Base-by-base conservation (phyloP, 2,888 invertebrate species). In the Panorpa germanica region DNA sequence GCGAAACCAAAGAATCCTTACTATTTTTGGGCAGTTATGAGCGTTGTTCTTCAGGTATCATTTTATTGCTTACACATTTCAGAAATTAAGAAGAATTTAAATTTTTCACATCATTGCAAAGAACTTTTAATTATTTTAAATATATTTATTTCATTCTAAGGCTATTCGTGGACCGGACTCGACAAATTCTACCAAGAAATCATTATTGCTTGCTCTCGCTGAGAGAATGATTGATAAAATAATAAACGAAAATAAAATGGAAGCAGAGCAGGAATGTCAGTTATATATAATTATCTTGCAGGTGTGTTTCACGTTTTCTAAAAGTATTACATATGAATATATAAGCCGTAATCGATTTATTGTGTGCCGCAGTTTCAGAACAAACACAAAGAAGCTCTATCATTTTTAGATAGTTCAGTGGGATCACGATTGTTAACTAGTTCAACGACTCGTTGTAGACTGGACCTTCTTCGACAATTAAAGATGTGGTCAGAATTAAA, bases 11-110 rank as follows among this genome's bases (percentile, higher is more conserved):
- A 93, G 52, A 88, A 86, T 51, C 91, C 91, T 0, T 96, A 96
- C 50, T 93, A 91, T 50, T 93, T 90, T 52, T 98, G 96, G 98
- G 83, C 86, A 12, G 80, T 96, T 7, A 93, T 95, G 83, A 93
- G 93, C 49, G 72, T 90, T 41, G 76, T 95, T 13, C 69, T 95
- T 61, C 95, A 95, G 68, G 86, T 83, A 43, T 40, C 39, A 39
- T 25, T 13, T 7, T 14, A n/a, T 29, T 10, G 16, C 18, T 23
- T 25, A 17, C 19, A 20, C 6, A 22, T 25, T 11, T 20, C 16
- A 21, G 21, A 23, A 27, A 25, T 18, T 18, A 19, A 20, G 16
- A 23, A 11, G 23, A 20, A 17, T 25, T 26, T 15, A 13, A 16
- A 22, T 20, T 25, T 28, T 28, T 14, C 9, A 25, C 12, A 13